Evolutionary conservation across 2,888 invertebrate species (phyloP).

Genomic region (Eristalis intricaria): DNA sequence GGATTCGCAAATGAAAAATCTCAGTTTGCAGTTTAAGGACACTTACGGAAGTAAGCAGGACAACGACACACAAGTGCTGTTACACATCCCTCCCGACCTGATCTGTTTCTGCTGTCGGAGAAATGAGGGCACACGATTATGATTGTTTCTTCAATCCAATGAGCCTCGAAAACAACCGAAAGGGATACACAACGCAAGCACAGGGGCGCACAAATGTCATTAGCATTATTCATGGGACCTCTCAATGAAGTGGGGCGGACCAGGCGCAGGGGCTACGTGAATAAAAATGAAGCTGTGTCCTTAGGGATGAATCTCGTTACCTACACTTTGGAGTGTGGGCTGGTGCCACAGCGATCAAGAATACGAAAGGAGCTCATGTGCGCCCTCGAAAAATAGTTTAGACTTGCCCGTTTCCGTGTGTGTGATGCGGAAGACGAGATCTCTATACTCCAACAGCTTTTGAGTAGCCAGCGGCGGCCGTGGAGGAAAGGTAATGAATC

Average conservation of each 20-base stretch:
- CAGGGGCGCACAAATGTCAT: constrained; percentile 5
- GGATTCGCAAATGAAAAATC: constrained; percentile 22
- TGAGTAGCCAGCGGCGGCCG: not conserved
- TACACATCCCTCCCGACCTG: not conserved
- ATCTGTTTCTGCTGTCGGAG: not conserved
- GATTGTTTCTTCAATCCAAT: constrained; percentile 55
- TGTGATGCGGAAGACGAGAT: constrained; percentile 23
- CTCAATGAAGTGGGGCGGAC: not conserved
- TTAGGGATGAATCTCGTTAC: not conserved
- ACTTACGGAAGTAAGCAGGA: not conserved
- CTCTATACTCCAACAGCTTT: not conserved
- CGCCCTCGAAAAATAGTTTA: not conserved
- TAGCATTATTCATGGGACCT: constrained; percentile 37
- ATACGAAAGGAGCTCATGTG: not conserved
- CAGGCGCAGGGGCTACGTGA: not conserved
- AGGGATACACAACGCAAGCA: not conserved
- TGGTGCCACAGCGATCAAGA: not conserved
- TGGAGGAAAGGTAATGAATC: constrained; percentile 42
- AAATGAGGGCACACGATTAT: constrained; percentile 26
- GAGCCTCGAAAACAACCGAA: not conserved
- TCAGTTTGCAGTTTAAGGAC: constrained; percentile 35
- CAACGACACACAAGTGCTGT: not conserved
- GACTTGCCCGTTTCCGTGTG: not conserved
- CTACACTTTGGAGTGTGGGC: not conserved
- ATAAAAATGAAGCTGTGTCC: not conserved